A percentile compares a stretch with the other conserved stretches of the same genome.
Conservation (phyloP, 2,888 invertebrate species). For the Hypomecis atomaria region DNA sequence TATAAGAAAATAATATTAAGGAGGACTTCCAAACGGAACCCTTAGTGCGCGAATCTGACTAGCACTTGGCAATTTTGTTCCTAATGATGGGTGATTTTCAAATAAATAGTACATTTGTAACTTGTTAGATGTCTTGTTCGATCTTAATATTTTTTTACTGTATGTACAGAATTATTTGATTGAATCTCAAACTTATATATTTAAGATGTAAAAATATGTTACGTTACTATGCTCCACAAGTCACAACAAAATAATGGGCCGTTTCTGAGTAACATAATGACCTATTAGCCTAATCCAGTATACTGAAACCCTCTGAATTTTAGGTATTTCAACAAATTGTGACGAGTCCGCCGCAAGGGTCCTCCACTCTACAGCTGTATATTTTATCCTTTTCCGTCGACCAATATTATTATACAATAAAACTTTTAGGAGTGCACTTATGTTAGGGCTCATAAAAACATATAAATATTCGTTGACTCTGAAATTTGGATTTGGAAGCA, state of each 20-base stretch:
- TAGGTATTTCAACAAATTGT: slow-evolving; percentile 42
- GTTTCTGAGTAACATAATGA: slow-evolving; percentile 25
- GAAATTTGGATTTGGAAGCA: slow-evolving; percentile 74
- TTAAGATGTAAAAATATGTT: slow-evolving; percentile 9
- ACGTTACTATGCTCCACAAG: slow-evolving; percentile 12
- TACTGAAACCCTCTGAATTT: slow-evolving; percentile 10
- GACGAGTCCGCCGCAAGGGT: slow-evolving; percentile 49
- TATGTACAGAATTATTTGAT: too few species aligned
- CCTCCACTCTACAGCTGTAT: slow-evolving; percentile 39
- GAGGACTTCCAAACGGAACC: too few species aligned
- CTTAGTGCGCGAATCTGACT: too few species aligned
- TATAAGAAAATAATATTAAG: too few species aligned
- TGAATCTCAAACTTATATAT: too few species aligned
- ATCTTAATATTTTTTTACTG: too few species aligned
- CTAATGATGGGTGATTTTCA: too few species aligned
- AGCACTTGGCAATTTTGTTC: too few species aligned
- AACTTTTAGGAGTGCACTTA: slow-evolving; percentile 56
- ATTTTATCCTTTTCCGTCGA: slow-evolving; percentile 34
- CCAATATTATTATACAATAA: slow-evolving; percentile 33
- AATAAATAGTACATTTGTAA: too few species aligned
- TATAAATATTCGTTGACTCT: slow-evolving; percentile 82
- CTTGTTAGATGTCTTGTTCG: too few species aligned
- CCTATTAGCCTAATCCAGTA: slow-evolving; percentile 16
- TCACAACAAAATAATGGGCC: slow-evolving; percentile 6
- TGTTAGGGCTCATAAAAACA: slow-evolving; percentile 70